Conservation (phyloP, 2,113 vertebrate species). For the Sigmodon hispidus region DNA sequence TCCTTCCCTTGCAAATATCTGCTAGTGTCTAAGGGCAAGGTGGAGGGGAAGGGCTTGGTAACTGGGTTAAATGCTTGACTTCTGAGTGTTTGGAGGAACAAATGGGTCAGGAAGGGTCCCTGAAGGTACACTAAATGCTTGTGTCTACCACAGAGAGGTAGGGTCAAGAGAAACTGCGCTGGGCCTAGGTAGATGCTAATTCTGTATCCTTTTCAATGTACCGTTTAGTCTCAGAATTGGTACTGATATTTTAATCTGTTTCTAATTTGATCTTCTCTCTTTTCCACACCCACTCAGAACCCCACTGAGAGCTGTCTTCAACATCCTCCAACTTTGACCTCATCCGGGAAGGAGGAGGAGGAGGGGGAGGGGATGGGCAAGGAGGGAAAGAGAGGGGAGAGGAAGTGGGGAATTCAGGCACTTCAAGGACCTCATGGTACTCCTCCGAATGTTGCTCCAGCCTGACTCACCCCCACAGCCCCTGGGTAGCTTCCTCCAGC, state of each 20-base stretch:
- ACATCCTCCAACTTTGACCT: not conserved
- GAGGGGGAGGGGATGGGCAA: not conserved
- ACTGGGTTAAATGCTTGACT: not conserved
- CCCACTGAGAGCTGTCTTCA: slow-evolving; percentile 35
- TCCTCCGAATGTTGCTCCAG: too few relatives aligned
- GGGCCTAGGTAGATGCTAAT: not conserved
- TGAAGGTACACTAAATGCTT: not conserved
- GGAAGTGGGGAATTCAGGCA: not conserved
- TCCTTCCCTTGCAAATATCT: not conserved
- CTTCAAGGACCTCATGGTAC: rapidly evolving
- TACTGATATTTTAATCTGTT: slow-evolving; percentile 26
- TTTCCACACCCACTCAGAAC: slow-evolving; percentile 22
- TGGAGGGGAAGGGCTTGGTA: not conserved
- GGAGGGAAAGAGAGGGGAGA: too few relatives aligned
- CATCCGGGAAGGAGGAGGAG: not conserved
- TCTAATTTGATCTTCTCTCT: slow-evolving; percentile 41
- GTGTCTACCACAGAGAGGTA: not conserved
- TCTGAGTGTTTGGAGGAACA: not conserved
- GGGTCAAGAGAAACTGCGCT: not conserved
- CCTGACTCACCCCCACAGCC: not conserved
- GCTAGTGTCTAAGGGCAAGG: too few relatives aligned
- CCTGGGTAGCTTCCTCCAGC: rapidly evolving
- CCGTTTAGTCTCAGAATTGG: not conserved
- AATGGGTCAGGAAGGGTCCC: not conserved
- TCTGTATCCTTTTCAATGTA: not conserved